A percentile compares a stretch with the other conserved stretches of the same genome.
These are phyloP conservation scores for Aspidoscelis tigris DNA, from an alignment of 2,113 vertebrate species.

Conservation along the genomic window DNA sequence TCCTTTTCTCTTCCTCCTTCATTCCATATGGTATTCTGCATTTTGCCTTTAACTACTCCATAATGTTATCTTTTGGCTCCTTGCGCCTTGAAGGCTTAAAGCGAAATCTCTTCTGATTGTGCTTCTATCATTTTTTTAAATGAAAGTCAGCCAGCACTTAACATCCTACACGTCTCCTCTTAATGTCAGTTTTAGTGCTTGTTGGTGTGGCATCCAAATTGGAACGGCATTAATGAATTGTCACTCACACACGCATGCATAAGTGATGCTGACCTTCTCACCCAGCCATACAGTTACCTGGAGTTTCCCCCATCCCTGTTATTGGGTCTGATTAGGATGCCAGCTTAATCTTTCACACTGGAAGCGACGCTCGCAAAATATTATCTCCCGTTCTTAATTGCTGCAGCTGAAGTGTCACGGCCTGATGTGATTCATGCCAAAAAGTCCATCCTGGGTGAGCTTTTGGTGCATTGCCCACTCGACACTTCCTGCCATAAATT, in stretches of 20 bases:
- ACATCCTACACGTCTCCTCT: slow-evolving; percentile 25
- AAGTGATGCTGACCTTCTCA: slow-evolving; percentile 61
- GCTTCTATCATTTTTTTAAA: not conserved
- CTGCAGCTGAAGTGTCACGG: slow-evolving; percentile 3
- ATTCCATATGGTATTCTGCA: not conserved
- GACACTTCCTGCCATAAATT: slow-evolving; percentile 21
- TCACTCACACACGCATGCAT: slow-evolving; percentile 6
- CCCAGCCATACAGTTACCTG: slow-evolving; percentile 16
- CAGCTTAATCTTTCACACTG: not conserved
- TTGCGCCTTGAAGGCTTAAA: slow-evolving; percentile 38
- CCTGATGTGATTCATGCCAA: slow-evolving; percentile 32
- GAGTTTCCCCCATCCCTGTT: not conserved
- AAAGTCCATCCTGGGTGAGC: slow-evolving; percentile 36
- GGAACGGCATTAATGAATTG: slow-evolving; percentile 46
- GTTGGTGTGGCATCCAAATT: slow-evolving; percentile 41
- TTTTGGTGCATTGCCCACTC: slow-evolving; percentile 33
- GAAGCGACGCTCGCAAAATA: slow-evolving; percentile 2
- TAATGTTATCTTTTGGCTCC: slow-evolving; percentile 45
- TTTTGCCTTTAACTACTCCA: slow-evolving; percentile 9
- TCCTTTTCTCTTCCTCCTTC: slow-evolving; percentile 24
- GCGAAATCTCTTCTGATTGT: slow-evolving; percentile 17
- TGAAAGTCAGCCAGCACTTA: slow-evolving; percentile 37
- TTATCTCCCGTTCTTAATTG: slow-evolving; percentile 10
- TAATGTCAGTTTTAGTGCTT: slow-evolving; percentile 42
- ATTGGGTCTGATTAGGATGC: slow-evolving; percentile 48